A percentile compares a stretch with the other conserved stretches of the same genome.
Conservation (phyloP, 2,113 vertebrate species). For the Dunckerocampus dactyliophorus region DNA sequence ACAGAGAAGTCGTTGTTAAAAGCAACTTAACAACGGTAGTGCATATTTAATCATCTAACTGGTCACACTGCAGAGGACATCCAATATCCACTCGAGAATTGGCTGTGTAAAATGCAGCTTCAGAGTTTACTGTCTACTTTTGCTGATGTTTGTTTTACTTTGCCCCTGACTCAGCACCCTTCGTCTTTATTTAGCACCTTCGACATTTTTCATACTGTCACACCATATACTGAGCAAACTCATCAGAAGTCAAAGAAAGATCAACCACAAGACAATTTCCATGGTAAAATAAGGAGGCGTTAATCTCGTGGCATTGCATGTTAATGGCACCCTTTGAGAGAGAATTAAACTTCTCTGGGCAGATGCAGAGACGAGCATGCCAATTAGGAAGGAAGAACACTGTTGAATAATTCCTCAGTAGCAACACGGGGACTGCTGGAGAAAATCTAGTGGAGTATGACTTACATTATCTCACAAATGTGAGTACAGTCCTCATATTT, state of each 20-base stretch:
- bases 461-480: no score
- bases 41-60: neutral
- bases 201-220: slow-evolving; percentile 35
- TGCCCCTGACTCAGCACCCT: slow-evolving; percentile 54
- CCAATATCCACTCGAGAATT: slow-evolving; percentile 19
- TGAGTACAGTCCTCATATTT: no score
- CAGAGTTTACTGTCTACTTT: slow-evolving; percentile 32
- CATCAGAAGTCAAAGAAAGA: slow-evolving; percentile 54
- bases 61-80: slow-evolving; percentile 26
- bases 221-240: slow-evolving; percentile 16
- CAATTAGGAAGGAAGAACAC: no score
- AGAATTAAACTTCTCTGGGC: slow-evolving; percentile 35
- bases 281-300: slow-evolving; percentile 52
- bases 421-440: no score
- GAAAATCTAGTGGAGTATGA: no score
- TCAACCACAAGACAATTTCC: slow-evolving; percentile 34
- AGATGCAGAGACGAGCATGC: neutral
- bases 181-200: slow-evolving; percentile 30
- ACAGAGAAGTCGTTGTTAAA: slow-evolving; percentile 10
- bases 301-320: slow-evolving; percentile 56
- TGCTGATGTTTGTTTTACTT: slow-evolving; percentile 53
- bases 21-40: slow-evolving; percentile 1
- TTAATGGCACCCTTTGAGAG: slow-evolving; percentile 46
- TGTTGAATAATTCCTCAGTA: no score
- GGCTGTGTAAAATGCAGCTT: slow-evolving; percentile 27